phyloP scores from a whole-genome alignment of 2,113 vertebrate species.

The Pygathrix nemaeus region DNA sequence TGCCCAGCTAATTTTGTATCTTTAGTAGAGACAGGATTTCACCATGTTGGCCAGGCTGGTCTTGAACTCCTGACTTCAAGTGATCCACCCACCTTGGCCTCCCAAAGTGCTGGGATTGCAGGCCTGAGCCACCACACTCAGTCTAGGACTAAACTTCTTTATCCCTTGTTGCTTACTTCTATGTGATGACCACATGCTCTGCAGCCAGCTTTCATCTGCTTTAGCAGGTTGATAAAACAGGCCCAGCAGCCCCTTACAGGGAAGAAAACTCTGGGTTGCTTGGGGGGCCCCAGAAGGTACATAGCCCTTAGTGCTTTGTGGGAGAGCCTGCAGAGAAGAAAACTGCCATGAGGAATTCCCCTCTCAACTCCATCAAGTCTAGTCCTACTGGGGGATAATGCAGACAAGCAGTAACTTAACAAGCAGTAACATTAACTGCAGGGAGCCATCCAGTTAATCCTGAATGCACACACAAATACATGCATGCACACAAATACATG shows the following conservation, averaged over 20 bases:
- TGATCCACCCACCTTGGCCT: too few species aligned
- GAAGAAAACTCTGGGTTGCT: background rate
- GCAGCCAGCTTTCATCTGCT: background rate
- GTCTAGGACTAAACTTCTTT: background rate
- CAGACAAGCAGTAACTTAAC: background rate
- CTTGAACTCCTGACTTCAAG: too few species aligned
- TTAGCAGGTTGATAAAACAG: too few species aligned
- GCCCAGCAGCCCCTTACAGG: background rate
- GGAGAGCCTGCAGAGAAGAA: background rate
- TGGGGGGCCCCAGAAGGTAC: background rate
- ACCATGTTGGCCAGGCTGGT: too few species aligned
- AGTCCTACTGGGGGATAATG: background rate
- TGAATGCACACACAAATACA: background rate
- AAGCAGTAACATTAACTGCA: too few species aligned
- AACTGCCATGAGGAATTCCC: background rate
- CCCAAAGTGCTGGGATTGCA: too few species aligned
- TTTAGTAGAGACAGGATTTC: too few species aligned
- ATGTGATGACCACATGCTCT: too few species aligned
- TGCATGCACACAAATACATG: background rate
- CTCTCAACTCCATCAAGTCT: background rate
- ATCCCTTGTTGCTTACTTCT: background rate
- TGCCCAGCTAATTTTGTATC: too few species aligned
- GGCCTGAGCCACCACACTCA: too few species aligned
- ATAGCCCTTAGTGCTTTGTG: background rate
- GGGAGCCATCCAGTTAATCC: rapidly evolving